phyloP scores from a whole-genome alignment of 2,888 invertebrate genomes.

The Dicyrtomina minuta region DNA sequence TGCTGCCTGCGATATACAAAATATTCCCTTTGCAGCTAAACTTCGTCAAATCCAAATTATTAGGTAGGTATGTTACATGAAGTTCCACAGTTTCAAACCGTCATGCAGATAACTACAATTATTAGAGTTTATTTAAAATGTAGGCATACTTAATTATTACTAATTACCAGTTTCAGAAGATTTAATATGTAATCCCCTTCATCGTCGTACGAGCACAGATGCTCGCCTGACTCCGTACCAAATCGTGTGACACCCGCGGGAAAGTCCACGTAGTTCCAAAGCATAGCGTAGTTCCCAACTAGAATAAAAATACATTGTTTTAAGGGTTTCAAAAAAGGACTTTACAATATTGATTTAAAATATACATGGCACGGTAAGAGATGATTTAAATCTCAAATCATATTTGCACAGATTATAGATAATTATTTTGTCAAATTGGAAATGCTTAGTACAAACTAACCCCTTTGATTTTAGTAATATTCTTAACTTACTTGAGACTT shows the following conservation, averaged over 20 bases:
- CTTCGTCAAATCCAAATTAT: too few relatives aligned
- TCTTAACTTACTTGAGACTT: too few relatives aligned
- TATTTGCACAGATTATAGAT: too few relatives aligned
- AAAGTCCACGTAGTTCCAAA: conserved; percentile 37
- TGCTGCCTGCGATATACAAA: too few relatives aligned
- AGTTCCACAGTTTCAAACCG: too few relatives aligned
- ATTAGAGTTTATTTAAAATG: too few relatives aligned
- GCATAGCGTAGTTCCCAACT: conserved; percentile 34
- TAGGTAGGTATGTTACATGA: too few relatives aligned
- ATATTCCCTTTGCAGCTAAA: too few relatives aligned
- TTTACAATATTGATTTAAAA: neutral
- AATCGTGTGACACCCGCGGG: conserved; percentile 33
- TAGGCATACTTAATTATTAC: neutral
- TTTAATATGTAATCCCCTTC: conserved; percentile 38
- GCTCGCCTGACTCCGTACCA: conserved; percentile 39
- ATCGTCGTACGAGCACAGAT: conserved; percentile 34
- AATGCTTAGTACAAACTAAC: too few relatives aligned
- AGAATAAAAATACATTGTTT: neutral
- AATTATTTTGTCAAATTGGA: too few relatives aligned
- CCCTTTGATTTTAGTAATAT: too few relatives aligned
- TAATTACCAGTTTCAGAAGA: conserved; percentile 21
- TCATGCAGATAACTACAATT: too few relatives aligned
- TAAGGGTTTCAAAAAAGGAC: neutral
- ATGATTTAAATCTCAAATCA: neutral
- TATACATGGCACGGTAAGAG: neutral